These are phyloP conservation scores for Anagrus nilaparvatae DNA, from an alignment of 1,140 invertebrate genomes.

Conservation along the genomic window DNA sequence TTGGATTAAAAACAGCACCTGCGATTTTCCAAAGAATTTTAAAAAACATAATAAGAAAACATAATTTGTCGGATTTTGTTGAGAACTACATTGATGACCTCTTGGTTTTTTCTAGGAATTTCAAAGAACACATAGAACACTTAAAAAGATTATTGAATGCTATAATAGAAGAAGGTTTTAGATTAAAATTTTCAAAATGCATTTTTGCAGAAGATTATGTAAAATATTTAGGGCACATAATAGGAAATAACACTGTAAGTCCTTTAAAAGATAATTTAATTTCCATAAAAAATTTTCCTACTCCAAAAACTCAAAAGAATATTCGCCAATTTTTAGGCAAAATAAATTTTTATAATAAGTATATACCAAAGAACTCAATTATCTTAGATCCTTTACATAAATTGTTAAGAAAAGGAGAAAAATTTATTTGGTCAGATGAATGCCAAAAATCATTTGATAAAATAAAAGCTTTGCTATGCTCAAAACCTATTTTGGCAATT, in stretches of 20 bases:
- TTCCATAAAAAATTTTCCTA: slow-evolving; percentile 17
- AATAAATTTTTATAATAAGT: slow-evolving; percentile 18
- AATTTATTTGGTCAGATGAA: slow-evolving; percentile 16
- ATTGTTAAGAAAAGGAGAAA: slow-evolving; percentile 17
- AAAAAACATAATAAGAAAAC: slow-evolving; percentile 18
- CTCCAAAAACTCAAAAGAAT: slow-evolving; percentile 18
- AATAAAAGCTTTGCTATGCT: slow-evolving; percentile 18
- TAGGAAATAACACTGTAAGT: slow-evolving; percentile 9
- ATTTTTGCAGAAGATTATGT: not conserved
- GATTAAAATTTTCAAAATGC: slow-evolving; percentile 14
- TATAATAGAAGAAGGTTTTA: slow-evolving; percentile 17
- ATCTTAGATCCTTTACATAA: slow-evolving; percentile 18
- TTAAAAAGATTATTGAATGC: slow-evolving; percentile 13
- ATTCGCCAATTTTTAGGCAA: slow-evolving; percentile 21
- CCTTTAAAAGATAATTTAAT: slow-evolving; percentile 19
- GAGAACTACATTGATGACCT: slow-evolving; percentile 22
- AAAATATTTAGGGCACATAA: slow-evolving; percentile 11
- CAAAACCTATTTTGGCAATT: slow-evolving; percentile 18
- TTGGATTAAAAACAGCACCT: too few species aligned
- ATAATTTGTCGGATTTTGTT: slow-evolving; percentile 18
- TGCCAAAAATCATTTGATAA: slow-evolving; percentile 15
- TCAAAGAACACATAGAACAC: slow-evolving; percentile 18
- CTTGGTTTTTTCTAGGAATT: slow-evolving; percentile 20
- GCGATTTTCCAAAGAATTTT: slow-evolving; percentile 19
- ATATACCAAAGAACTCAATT: slow-evolving; percentile 11